A percentile compares a stretch with the other conserved stretches of the same genome.
phyloP scores from a whole-genome alignment of 2,797 vertebrate genomes.

The Siniperca scherzeri region DNA sequence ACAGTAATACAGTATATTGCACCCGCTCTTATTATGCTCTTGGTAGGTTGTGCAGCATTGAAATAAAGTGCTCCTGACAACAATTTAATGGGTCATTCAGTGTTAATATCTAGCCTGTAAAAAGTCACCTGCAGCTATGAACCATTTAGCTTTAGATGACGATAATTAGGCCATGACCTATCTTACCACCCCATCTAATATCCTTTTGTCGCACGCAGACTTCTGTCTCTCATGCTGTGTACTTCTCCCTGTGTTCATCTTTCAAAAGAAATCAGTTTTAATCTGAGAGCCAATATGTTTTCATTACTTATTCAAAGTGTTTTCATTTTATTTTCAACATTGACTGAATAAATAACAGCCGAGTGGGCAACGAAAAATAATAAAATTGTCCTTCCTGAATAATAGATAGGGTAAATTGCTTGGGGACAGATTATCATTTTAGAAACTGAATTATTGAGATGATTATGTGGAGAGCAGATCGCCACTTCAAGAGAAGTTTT shows the following conservation, averaged over 20 bases:
- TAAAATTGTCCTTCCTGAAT: slow-evolving; percentile 62
- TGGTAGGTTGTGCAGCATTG: neutral
- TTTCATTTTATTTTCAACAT: slow-evolving; percentile 67
- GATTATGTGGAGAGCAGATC: slow-evolving; percentile 57
- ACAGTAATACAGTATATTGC: neutral
- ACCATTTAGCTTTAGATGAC: slow-evolving; percentile 31
- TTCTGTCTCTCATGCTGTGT: slow-evolving; percentile 3
- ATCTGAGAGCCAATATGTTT: slow-evolving; percentile 59
- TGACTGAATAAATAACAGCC: slow-evolving; percentile 62
- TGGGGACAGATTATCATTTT: slow-evolving; percentile 64
- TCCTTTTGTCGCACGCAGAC: slow-evolving; percentile 28
- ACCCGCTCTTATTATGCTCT: neutral
- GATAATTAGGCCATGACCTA: slow-evolving; percentile 41
- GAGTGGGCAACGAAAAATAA: slow-evolving; percentile 46
- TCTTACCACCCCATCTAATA: slow-evolving; percentile 32
- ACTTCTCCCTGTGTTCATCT: slow-evolving; percentile 18
- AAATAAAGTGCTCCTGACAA: slow-evolving; percentile 31
- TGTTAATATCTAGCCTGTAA: slow-evolving; percentile 28
- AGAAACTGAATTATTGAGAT: slow-evolving; percentile 63
- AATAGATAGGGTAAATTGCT: slow-evolving; percentile 64
- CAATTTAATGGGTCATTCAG: slow-evolving; percentile 24
- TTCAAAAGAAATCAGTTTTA: slow-evolving; percentile 55
- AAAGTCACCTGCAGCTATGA: slow-evolving; percentile 50
- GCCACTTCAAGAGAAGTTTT: slow-evolving; percentile 19
- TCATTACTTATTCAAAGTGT: slow-evolving; percentile 67